phyloP scores from a whole-genome alignment of 2,888 invertebrate species.

The Philhelius pedissequus region DNA sequence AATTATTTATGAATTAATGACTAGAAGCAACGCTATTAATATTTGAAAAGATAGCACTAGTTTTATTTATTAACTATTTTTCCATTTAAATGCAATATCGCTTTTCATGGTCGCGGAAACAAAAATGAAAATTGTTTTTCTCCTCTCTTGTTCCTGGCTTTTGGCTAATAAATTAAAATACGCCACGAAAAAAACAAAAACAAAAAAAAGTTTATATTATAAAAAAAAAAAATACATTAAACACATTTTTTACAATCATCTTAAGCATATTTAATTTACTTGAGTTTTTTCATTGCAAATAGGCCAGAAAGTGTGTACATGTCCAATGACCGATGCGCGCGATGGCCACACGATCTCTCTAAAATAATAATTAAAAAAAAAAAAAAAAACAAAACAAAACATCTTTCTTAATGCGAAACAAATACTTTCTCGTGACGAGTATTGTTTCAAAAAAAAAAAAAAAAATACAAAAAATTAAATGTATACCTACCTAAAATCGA shows the following conservation, averaged over 20 bases:
- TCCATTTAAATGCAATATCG: constrained; percentile 30
- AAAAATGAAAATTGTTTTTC: constrained; percentile 53
- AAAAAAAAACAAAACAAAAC: constrained; percentile 70
- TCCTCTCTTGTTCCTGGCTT: constrained; percentile 68
- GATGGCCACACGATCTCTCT: constrained; percentile 78
- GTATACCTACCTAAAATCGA: constrained; percentile 69
- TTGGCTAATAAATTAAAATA: constrained; percentile 47
- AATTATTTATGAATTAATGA: no score
- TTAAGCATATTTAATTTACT: constrained; percentile 78
- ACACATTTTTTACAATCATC: constrained; percentile 29
- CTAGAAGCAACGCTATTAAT: no score
- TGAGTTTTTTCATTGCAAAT: constrained; percentile 79
- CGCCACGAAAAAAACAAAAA: constrained; percentile 52
- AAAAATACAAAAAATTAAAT: constrained; percentile 61
- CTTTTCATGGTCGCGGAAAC: constrained; percentile 65
- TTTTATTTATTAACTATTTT: background rate
- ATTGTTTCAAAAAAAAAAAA: constrained; percentile 69
- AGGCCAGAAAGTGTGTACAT: constrained; percentile 80
- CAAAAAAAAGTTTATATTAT: constrained; percentile 57
- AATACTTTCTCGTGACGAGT: constrained; percentile 57
- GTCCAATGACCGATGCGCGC: constrained; percentile 80
- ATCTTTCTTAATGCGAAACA: constrained; percentile 59
- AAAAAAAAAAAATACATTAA: constrained; percentile 23
- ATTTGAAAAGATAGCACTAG: background rate
- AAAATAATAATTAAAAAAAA: constrained; percentile 66